These are phyloP conservation scores for Stomatorhinus walkeri DNA, from an alignment of 2,797 vertebrate species.

Conservation along the genomic window DNA sequence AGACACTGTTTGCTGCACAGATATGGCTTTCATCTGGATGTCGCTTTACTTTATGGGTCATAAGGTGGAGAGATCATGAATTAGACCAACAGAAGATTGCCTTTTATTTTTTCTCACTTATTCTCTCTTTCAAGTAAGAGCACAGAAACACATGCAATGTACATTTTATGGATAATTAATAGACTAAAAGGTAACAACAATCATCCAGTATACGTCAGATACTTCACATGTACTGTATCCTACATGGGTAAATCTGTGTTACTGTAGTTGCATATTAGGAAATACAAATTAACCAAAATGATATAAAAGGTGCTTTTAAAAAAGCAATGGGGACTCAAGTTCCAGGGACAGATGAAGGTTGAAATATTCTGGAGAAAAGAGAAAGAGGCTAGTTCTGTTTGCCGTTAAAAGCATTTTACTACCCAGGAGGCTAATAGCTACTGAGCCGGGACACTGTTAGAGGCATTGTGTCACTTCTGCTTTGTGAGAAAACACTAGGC, in stretches of 20 bases:
- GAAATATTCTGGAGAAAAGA: background rate
- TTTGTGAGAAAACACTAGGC: background rate
- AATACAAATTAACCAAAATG: background rate
- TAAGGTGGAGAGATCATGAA: background rate
- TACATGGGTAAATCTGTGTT: background rate
- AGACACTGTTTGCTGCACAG: background rate
- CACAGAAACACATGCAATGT: background rate
- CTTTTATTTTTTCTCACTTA: background rate
- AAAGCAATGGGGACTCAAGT: background rate
- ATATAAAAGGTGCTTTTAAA: background rate
- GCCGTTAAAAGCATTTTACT: background rate
- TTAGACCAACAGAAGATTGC: background rate
- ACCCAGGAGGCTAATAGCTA: background rate
- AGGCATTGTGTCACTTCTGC: background rate
- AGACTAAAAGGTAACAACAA: background rate
- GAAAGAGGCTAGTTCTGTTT: background rate
- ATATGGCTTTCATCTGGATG: background rate
- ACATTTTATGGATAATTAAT: background rate
- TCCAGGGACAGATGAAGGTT: background rate
- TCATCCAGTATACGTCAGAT: background rate
- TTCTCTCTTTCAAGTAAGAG: background rate
- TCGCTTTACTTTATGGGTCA: background rate
- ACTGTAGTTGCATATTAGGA: background rate
- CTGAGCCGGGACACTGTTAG: background rate
- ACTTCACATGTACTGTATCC: background rate